Evolutionary conservation across 1,140 invertebrate genomes (phyloP).

Genomic region (Argopecten irradians): DNA sequence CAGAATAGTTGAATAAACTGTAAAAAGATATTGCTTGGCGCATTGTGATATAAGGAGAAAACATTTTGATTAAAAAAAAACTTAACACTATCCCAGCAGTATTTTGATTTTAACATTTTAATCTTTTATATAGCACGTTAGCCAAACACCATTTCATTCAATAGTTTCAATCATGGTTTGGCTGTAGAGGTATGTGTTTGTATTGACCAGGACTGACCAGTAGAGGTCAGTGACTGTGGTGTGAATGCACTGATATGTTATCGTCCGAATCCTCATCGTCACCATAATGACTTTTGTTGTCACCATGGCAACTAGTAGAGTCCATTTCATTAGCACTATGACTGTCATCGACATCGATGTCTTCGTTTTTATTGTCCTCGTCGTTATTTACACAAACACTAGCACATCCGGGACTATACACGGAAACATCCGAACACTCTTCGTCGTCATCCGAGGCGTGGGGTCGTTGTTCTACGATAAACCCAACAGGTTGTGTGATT

Average conservation of each 20-base stretch:
- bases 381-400: conserved; percentile 24
- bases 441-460: conserved; percentile 37
- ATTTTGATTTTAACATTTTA: background rate
- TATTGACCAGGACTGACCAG: background rate
- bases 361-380: conserved; percentile 27
- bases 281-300: conserved; percentile 16
- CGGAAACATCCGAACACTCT: conserved; percentile 38
- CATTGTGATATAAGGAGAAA: background rate
- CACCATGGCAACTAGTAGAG: background rate
- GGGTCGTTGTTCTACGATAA: conserved; percentile 68
- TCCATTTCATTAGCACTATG: background rate
- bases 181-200: background rate
- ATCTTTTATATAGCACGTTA: background rate
- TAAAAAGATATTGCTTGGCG: no score
- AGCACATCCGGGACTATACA: conserved; percentile 40
- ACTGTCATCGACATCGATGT: background rate
- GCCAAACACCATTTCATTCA: background rate
- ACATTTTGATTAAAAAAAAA: no score
- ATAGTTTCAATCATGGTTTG: background rate
- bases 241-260: conserved; percentile 8
- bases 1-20: no score
- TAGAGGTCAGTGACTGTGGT: background rate
- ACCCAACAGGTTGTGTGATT: conserved; percentile 78
- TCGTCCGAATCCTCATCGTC: conserved; percentile 5
- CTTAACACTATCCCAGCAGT: background rate